These are phyloP conservation scores for rat (Rattus norvegicus) DNA, from an alignment of 2,113 vertebrate species.

Conservation along the genomic window GRCr8 NC_086020.1:166959001-166959500, in stretches of 20 bases:
- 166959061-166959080: not conserved
- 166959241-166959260: not conserved
- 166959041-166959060: not conserved
- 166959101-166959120: not conserved
- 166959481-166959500: not conserved
- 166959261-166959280: not conserved
- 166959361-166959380: not conserved
- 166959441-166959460: not conserved
- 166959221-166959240: not conserved
- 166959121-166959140: not conserved
- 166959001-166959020: not conserved
- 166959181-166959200: not conserved
- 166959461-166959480: not conserved
- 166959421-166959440: not conserved
- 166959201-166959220: no score
- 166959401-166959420: not conserved
- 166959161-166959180: not conserved
- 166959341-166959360: not conserved
- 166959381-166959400: not conserved
- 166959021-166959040: slow-evolving; percentile 37
- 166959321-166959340: not conserved
- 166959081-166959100: not conserved
- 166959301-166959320: not conserved
- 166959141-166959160: not conserved
- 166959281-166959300: not conserved